Conservation (phyloP, 2,797 vertebrate species). For the Smutsia gigantea region DNA sequence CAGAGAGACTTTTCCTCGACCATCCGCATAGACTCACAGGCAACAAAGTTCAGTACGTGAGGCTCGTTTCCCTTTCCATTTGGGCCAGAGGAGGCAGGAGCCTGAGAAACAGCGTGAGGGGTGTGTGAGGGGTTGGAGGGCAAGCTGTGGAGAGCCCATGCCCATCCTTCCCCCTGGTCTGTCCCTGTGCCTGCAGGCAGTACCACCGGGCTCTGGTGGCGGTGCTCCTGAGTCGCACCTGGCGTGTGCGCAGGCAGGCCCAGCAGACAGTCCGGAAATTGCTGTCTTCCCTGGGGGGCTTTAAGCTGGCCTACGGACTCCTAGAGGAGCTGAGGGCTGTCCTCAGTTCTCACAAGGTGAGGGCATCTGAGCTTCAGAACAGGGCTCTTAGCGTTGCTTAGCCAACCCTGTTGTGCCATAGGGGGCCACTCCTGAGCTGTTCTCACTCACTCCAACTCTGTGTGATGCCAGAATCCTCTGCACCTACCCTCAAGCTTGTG, state of each 20-base stretch:
- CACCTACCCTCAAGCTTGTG: neutral
- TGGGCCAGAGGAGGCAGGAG: rapidly evolving
- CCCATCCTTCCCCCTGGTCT: rapidly evolving
- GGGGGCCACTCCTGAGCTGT: neutral
- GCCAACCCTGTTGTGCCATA: neutral
- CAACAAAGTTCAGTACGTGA: constrained; percentile 94
- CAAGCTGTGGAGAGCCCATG: neutral
- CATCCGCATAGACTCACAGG: constrained; percentile 92
- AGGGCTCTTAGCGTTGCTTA: neutral
- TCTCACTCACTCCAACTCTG: neutral
- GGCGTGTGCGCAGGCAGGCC: constrained; percentile 93
- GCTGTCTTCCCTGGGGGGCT: constrained; percentile 92
- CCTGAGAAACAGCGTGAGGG: neutral
- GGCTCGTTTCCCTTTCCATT: neutral
- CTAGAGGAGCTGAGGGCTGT: constrained; percentile 92
- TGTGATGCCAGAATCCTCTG: neutral
- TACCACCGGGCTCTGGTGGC: constrained; percentile 92
- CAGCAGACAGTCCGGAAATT: constrained; percentile 94
- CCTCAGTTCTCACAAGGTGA: constrained; percentile 95
- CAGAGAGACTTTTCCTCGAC: constrained; percentile 95
- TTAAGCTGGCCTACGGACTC: constrained; percentile 92
- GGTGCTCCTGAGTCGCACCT: constrained; percentile 92
- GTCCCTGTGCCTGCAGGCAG: constrained; percentile 87
- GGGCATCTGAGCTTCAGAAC: neutral
- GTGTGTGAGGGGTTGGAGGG: neutral